Percentiles rank a stretch among this genome's conserved stretches.
Conservation (phyloP, 53 echinoderm and acorn worm species). For the Patiria pectinifera region DNA sequence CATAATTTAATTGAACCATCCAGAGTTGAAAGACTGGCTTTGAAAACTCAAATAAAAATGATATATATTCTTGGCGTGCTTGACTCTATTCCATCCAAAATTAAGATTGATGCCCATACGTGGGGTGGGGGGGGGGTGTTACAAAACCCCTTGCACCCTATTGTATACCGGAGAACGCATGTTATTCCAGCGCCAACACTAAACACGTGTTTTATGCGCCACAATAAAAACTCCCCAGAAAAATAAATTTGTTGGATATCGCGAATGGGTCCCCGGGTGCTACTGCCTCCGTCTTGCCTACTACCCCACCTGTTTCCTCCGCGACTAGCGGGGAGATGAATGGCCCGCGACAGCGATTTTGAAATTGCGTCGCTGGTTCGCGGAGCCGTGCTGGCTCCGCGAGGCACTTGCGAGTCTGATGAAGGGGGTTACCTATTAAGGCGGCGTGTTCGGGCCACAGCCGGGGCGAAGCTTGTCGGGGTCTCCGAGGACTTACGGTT, state of each 20-base stretch:
- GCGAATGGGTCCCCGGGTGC: conserved; percentile 49
- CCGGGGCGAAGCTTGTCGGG: neutral
- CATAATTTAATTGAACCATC: neutral
- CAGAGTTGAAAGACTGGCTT: neutral
- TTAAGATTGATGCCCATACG: neutral
- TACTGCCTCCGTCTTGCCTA: conserved; percentile 26
- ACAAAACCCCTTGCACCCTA: neutral
- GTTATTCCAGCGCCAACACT: conserved; percentile 44
- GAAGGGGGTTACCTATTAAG: neutral
- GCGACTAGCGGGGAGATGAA: conserved; percentile 35
- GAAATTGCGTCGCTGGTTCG: conserved; percentile 39
- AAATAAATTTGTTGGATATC: conserved; percentile 56
- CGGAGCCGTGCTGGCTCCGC: neutral
- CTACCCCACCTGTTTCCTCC: conserved; percentile 47
- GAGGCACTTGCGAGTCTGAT: neutral
- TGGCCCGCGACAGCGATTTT: conserved; percentile 32
- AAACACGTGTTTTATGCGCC: conserved; percentile 63
- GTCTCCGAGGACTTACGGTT: neutral
- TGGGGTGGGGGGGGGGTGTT: neutral
- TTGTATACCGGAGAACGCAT: neutral
- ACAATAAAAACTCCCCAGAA: conserved; percentile 29
- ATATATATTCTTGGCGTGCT: neutral
- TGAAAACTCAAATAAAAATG: neutral
- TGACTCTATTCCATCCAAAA: neutral
- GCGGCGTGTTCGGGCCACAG: neutral